phyloP scores from a whole-genome alignment of 2,888 invertebrate genomes.

The Scaptomyza caliginosa region DNA sequence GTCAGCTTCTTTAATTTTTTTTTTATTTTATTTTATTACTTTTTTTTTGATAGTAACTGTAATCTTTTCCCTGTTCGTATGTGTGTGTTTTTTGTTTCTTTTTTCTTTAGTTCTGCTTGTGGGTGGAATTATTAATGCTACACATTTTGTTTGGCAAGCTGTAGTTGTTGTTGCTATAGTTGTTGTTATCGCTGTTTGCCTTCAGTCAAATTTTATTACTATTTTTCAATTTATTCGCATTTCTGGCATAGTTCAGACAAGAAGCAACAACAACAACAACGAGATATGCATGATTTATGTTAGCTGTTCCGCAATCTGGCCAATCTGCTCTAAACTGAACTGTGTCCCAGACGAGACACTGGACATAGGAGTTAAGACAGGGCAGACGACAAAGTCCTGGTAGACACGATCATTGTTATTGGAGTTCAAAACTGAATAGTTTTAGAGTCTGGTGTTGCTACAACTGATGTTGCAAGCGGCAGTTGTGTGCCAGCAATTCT shows the following conservation, averaged over 20 bases:
- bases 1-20: constrained; percentile 13
- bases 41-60: constrained; percentile 73
- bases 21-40: constrained; percentile 33
- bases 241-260: constrained; percentile 28
- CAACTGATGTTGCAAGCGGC: constrained; percentile 15
- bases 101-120: constrained; percentile 58
- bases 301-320: constrained; percentile 18
- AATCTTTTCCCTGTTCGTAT: too few relatives aligned
- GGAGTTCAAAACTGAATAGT: too few relatives aligned
- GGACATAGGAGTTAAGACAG: too few relatives aligned
- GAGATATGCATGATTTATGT: constrained; percentile 55
- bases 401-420: too few relatives aligned
- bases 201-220: constrained; percentile 67
- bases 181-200: constrained; percentile 27
- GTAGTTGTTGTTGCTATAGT: constrained; percentile 24
- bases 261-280: constrained; percentile 15
- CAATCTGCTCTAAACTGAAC: too few relatives aligned
- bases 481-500: constrained; percentile 6
- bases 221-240: constrained; percentile 75
- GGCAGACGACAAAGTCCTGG: too few relatives aligned
- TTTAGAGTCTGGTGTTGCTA: constrained; percentile 13
- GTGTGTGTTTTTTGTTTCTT: constrained; percentile 2
- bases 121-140: constrained; percentile 81
- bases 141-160: constrained; percentile 58
- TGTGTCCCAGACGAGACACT: not conserved